Evolutionary conservation across 2,113 vertebrate genomes (phyloP).

Genomic region (Siniperca chuatsi): DNA sequence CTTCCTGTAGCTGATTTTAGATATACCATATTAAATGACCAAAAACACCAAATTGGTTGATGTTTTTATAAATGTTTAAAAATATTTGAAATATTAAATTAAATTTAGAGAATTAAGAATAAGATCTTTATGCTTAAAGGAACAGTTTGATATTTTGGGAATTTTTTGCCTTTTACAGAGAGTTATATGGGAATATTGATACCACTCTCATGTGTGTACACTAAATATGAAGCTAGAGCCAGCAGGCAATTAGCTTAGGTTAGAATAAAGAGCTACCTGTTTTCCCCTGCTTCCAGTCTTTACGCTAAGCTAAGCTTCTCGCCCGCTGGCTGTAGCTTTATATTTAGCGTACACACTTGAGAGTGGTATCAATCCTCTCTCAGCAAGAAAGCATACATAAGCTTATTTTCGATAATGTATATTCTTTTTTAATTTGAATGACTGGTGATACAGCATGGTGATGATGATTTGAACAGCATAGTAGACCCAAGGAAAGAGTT

Average conservation of each 20-base stretch:
- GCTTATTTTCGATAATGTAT: background rate
- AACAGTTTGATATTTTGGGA: too few relatives aligned
- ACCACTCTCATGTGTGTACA: background rate
- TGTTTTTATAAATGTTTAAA: background rate
- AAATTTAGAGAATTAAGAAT: background rate
- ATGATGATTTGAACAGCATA: background rate
- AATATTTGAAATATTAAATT: background rate
- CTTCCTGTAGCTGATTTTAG: background rate
- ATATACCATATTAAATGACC: background rate
- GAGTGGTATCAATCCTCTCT: background rate
- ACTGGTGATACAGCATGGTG: background rate
- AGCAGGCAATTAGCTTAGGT: background rate
- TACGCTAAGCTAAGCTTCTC: background rate
- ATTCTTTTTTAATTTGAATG: background rate
- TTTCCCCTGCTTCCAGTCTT: background rate
- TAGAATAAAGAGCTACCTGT: background rate
- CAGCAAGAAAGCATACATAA: background rate
- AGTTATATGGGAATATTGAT: background rate
- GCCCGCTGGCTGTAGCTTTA: background rate
- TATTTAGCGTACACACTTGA: background rate
- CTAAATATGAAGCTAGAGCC: background rate
- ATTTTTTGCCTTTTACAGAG: background rate
- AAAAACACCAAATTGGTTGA: background rate
- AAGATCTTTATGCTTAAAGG: background rate
- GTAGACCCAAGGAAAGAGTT: background rate